Conservation (phyloP, 2,888 invertebrate genomes). For the Diarsia rubi region DNA sequence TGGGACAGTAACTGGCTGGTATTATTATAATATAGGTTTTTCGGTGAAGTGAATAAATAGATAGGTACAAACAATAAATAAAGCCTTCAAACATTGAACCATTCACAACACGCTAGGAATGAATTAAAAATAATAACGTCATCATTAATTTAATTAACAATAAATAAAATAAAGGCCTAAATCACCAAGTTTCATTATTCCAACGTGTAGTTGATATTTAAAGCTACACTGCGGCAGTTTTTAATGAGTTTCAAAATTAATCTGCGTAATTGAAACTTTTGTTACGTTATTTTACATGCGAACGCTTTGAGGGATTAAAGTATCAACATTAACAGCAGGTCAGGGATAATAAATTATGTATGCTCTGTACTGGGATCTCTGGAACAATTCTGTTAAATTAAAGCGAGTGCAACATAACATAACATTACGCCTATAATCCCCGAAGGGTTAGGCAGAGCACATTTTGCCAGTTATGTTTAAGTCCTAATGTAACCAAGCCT, state of each 20-base stretch:
- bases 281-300: conserved; percentile 21
- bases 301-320: conserved; percentile 49
- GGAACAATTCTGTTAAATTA: conserved; percentile 37
- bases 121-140: background rate
- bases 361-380: conserved; percentile 24
- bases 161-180: background rate
- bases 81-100: background rate
- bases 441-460: no score
- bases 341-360: conserved; percentile 46
- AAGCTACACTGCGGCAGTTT: conserved; percentile 5
- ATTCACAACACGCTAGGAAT: background rate
- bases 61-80: no score
- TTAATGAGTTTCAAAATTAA: conserved; percentile 38
- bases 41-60: no score
- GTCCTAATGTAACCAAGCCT: no score
- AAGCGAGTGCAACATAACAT: conserved; percentile 33
- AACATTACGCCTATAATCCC: no score
- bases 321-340: conserved; percentile 35
- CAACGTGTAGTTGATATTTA: conserved; percentile 1
- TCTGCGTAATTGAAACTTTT: conserved; percentile 37
- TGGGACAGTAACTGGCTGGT: no score
- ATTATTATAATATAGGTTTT: no score
- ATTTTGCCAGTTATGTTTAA: no score
- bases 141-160: background rate
- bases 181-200: background rate